Evolutionary conservation across 2,888 invertebrate species (phyloP), one percentile per base, ranked within the genome.

Genomic region (Allophyes oxyacanthae): DNA sequence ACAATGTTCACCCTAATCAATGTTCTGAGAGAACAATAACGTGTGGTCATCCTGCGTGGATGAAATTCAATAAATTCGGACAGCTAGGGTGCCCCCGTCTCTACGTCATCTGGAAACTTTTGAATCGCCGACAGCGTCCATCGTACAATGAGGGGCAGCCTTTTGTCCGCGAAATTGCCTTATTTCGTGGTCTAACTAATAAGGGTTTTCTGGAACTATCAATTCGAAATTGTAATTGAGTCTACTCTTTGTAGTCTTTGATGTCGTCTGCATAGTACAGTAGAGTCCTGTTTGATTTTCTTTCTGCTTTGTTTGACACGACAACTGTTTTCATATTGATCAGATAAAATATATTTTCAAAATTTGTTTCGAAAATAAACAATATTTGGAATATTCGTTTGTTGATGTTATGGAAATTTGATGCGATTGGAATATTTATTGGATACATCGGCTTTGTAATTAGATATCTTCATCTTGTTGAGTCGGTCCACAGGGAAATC

Each of bases 121-220:
- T 84, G 84, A 90, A 90, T 87, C 82, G 89, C 88, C 90, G 83
- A 85, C 89, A 88, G 87, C 85, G 78, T 65, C 82, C 77, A 72
- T 72, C 75, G 60, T 65, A 74, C 78, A 80, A 76, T 78, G 80
- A 86, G 86, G 74, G 91, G 85, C 84, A 81, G 83, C 86, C 91
- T 90, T 91, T 93, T 94, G 92, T 93, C 90, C 89, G 77, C 85
- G 66, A 91, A 93, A 94, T 94, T 91, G 90, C 91, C 89, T 91
- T 87, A 90, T 91, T 89, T 87, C 85, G 85, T 86, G 87, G 84
- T 82, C 73, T 81, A 83, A 86, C 81, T 91, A 92, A 91, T 91
- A 92, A 89, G 89, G 89, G 89, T 84, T 85, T 86, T 85, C 86
- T 82, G 78, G 75, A 92, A 91, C 91, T 92, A 91, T 89, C 87